Conservation (phyloP, 2,113 vertebrate species). For the Crotophaga sulcirostris region DNA sequence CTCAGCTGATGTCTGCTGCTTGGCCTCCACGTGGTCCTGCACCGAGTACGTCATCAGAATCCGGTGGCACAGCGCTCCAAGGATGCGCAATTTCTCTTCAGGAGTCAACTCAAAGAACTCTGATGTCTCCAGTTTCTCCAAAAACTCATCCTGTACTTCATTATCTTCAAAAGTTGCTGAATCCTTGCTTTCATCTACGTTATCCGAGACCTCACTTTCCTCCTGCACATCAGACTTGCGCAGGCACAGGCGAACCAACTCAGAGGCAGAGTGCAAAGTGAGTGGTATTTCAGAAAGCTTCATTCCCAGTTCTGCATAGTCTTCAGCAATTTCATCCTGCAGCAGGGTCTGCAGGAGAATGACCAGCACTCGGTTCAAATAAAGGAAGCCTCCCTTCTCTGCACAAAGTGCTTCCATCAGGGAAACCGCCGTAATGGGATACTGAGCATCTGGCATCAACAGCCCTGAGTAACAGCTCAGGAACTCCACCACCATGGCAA, state of each 20-base stretch:
- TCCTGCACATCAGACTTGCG: slow-evolving; percentile 89
- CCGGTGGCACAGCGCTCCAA: slow-evolving; percentile 91
- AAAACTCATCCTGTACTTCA: slow-evolving; percentile 88
- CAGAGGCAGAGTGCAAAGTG: slow-evolving; percentile 91
- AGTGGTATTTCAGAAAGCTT: slow-evolving; percentile 94
- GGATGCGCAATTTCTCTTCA: slow-evolving; percentile 89
- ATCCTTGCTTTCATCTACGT: slow-evolving; percentile 72
- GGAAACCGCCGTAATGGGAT: slow-evolving; percentile 89
- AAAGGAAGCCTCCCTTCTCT: slow-evolving; percentile 89
- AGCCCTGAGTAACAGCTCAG: slow-evolving; percentile 91
- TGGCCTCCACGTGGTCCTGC: slow-evolving; percentile 92
- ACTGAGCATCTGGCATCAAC: slow-evolving; percentile 91
- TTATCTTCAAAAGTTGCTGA: slow-evolving; percentile 83
- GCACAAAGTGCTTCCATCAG: slow-evolving; percentile 92
- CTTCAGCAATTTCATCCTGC: slow-evolving; percentile 95
- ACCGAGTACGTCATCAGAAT: slow-evolving; percentile 97
- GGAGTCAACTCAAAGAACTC: slow-evolving; percentile 93
- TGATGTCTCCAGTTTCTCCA: slow-evolving; percentile 90
- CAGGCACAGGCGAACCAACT: slow-evolving; percentile 91
- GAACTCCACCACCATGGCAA: slow-evolving; percentile 95
- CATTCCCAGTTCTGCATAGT: slow-evolving; percentile 94
- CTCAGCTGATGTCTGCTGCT: slow-evolving; percentile 88
- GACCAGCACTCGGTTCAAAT: slow-evolving; percentile 91
- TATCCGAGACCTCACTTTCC: slow-evolving; percentile 81
- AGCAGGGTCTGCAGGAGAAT: slow-evolving; percentile 93